phyloP scores from a whole-genome alignment of 2,888 invertebrate species.

The Kryphioiulus occultus region DNA sequence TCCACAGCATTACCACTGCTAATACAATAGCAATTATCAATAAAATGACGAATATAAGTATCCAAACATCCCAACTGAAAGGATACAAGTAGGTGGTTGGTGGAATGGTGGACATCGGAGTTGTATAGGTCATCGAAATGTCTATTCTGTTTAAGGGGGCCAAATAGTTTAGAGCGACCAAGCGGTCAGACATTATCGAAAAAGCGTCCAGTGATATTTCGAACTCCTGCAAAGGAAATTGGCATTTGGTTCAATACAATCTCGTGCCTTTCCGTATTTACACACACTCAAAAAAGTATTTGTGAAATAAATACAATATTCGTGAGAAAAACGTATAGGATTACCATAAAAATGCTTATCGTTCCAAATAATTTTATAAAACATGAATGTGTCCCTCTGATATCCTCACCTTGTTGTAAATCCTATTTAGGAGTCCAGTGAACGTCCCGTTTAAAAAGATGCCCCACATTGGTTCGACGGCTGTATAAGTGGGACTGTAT shows the following conservation, averaged over 20 bases:
- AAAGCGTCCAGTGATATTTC: not conserved
- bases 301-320: too few relatives aligned
- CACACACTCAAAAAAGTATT: not conserved
- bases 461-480: not conserved
- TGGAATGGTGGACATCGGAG: not conserved
- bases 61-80: slow-evolving; percentile 28
- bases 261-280: too few relatives aligned
- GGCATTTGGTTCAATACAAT: too few relatives aligned
- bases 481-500: not conserved
- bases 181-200: not conserved
- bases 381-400: not conserved
- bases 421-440: not conserved
- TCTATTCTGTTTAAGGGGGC: not conserved
- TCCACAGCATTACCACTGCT: slow-evolving; percentile 20
- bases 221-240: not conserved
- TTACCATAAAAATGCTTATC: too few relatives aligned
- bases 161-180: not conserved
- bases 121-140: slow-evolving; percentile 26
- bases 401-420: not conserved
- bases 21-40: not conserved
- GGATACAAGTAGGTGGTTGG: slow-evolving; percentile 35
- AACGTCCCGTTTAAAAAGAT: not conserved
- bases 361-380: too few relatives aligned
- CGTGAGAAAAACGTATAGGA: too few relatives aligned
- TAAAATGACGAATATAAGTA: not conserved